A percentile compares a stretch with the other conserved stretches of the same genome.
These are phyloP conservation scores for Eucidaris tribuloides DNA, from an alignment of 35 echinoderm and acorn worm genomes.

Conservation along the genomic window DNA sequence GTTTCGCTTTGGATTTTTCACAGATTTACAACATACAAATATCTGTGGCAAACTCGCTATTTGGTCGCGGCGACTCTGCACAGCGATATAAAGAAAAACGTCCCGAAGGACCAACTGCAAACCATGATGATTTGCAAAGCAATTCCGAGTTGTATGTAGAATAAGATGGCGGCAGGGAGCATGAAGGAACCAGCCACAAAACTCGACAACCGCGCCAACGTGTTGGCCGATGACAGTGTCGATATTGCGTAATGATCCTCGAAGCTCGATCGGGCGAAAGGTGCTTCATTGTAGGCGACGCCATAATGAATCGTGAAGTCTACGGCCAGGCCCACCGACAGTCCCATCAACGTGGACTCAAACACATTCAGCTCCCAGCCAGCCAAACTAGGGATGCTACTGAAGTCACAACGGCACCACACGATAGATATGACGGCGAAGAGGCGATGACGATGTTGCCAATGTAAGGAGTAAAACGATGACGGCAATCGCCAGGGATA, in stretches of 20 bases:
- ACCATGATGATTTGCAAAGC: conserved; percentile 77
- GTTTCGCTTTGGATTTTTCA: no score
- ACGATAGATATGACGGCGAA: conserved; percentile 59
- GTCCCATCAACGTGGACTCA: conserved; percentile 63
- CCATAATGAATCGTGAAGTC: conserved; percentile 94
- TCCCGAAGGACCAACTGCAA: conserved; percentile 66
- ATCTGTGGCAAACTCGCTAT: no score
- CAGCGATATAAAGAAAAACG: conserved; percentile 83
- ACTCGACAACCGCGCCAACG: conserved; percentile 73
- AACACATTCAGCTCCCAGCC: conserved; percentile 91
- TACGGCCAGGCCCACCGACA: conserved; percentile 78
- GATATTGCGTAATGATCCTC: conserved; percentile 44
- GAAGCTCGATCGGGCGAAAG: conserved; percentile 2
- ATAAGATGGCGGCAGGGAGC: conserved; percentile 52
- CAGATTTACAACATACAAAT: no score
- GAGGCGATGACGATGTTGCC: conserved; percentile 52
- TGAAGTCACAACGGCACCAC: conserved; percentile 44
- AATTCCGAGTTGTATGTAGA: conserved; percentile 60
- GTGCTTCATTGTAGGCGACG: conserved; percentile 73
- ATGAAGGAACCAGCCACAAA: conserved; percentile 81
- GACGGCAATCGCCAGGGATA: conserved; percentile 50
- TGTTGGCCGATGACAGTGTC: conserved; percentile 58
- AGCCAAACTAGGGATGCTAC: conserved; percentile 61
- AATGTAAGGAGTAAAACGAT: conserved; percentile 59
- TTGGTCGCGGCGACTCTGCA: conserved; percentile 62